phyloP scores from a whole-genome alignment of 2,113 vertebrate species.

The Ceyx cyanopectus region DNA sequence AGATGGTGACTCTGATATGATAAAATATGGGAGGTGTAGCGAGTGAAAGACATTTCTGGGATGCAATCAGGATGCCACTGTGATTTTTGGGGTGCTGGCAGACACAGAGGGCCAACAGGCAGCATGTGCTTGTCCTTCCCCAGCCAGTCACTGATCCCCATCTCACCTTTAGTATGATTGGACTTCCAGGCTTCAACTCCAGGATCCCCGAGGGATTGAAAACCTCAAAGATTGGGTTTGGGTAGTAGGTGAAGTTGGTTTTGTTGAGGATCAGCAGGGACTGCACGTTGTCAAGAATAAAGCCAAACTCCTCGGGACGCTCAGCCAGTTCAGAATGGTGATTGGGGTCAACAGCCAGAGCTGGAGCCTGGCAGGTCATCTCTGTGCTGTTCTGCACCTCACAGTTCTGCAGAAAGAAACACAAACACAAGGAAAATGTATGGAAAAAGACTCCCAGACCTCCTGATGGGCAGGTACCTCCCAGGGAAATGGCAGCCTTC shows the following conservation, averaged over 20 bases:
- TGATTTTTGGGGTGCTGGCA: neutral
- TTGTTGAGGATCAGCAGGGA: constrained; percentile 91
- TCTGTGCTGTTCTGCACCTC: constrained; percentile 88
- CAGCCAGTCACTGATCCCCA: neutral
- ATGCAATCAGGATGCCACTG: neutral
- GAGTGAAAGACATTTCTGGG: neutral
- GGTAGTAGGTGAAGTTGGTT: constrained; percentile 95
- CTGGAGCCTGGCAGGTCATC: constrained; percentile 95
- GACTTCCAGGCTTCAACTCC: constrained; percentile 96
- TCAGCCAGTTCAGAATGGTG: constrained; percentile 85
- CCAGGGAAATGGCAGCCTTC: neutral
- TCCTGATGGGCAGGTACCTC: neutral
- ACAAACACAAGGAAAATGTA: neutral
- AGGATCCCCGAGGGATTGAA: constrained; percentile 90
- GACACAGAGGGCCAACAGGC: neutral
- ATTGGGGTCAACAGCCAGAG: constrained; percentile 83
- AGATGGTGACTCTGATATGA: neutral
- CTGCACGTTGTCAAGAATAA: constrained; percentile 93
- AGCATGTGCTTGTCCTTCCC: neutral
- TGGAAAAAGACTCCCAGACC: neutral
- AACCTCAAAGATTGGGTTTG: constrained; percentile 93
- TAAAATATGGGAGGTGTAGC: neutral
- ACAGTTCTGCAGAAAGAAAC: constrained; percentile 78
- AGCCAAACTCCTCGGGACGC: constrained; percentile 94
- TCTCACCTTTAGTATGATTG: constrained; percentile 95